These are phyloP conservation scores for Globicephala melas DNA, from an alignment of 2,113 vertebrate genomes.

Conservation along the genomic window DNA sequence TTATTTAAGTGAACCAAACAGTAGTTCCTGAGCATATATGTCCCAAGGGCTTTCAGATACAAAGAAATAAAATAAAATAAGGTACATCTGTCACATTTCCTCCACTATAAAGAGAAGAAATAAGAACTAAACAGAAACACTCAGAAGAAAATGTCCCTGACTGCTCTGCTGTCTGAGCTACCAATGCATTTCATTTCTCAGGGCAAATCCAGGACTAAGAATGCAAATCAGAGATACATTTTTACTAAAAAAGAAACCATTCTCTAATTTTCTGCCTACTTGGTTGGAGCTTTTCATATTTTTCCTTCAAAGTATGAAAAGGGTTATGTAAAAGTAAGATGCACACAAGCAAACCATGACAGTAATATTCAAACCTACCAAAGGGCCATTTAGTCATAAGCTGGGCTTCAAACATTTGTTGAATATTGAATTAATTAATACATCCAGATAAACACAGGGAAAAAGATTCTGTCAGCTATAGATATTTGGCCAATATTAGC, in stretches of 20 bases:
- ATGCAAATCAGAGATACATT: background rate
- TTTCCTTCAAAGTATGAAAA: background rate
- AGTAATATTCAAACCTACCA: background rate
- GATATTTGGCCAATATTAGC: background rate
- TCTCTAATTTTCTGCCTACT: background rate
- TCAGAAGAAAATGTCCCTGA: background rate
- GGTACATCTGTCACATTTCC: background rate
- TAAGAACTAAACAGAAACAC: background rate
- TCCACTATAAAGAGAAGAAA: constrained; percentile 1
- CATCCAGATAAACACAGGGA: background rate
- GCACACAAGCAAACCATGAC: background rate
- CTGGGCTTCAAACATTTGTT: background rate
- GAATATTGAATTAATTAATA: background rate
- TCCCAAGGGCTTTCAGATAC: background rate
- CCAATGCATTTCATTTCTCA: background rate
- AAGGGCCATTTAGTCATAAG: background rate
- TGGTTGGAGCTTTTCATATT: background rate
- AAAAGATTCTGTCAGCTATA: background rate
- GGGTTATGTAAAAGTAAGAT: background rate
- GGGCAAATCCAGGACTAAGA: background rate
- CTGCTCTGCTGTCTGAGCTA: background rate
- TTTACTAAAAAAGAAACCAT: background rate
- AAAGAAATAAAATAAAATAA: constrained; percentile 41
- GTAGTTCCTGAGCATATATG: background rate
- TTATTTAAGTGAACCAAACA: constrained; percentile 9